Percentiles rank a stretch among this genome's conserved stretches.
Evolutionary conservation across 2,888 invertebrate species (phyloP).

Genomic region (Diarsia rubi): DNA sequence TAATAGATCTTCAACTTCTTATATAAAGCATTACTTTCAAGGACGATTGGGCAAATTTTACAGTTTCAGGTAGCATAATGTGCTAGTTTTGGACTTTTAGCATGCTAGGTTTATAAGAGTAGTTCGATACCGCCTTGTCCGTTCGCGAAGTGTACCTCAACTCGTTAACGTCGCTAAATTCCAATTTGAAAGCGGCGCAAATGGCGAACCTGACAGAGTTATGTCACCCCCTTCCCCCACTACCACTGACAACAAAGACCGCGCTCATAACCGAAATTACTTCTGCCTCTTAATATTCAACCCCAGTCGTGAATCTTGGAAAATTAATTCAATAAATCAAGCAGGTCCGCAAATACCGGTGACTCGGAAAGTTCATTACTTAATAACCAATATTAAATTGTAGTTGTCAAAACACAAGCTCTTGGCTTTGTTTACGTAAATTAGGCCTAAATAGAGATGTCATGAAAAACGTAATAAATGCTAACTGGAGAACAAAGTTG

Average conservation of each 20-base stretch:
- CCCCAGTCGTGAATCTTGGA: slow-evolving; percentile 82
- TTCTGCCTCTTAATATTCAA: slow-evolving; percentile 86
- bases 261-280: slow-evolving; percentile 85
- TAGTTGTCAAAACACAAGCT: slow-evolving; percentile 74
- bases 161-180: slow-evolving; percentile 76
- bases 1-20: too few relatives aligned
- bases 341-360: slow-evolving; percentile 79
- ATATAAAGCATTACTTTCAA: too few relatives aligned
- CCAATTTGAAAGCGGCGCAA: slow-evolving; percentile 73
- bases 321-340: slow-evolving; percentile 89
- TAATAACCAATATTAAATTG: slow-evolving; percentile 77
- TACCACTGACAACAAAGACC: slow-evolving; percentile 82
- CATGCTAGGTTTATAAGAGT: neutral
- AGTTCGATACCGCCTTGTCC: slow-evolving; percentile 19
- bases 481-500: slow-evolving; percentile 53
- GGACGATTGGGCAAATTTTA: too few relatives aligned
- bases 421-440: slow-evolving; percentile 71
- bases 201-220: slow-evolving; percentile 77
- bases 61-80: too few relatives aligned
- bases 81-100: neutral
- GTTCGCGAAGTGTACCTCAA: slow-evolving; percentile 68
- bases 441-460: slow-evolving; percentile 69
- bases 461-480: slow-evolving; percentile 70
- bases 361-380: slow-evolving; percentile 79
- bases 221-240: slow-evolving; percentile 75